Percentiles rank a stretch among this genome's conserved stretches.
Conservation (phyloP, 2,888 invertebrate species). For the Dermolepida albohirtum region DNA sequence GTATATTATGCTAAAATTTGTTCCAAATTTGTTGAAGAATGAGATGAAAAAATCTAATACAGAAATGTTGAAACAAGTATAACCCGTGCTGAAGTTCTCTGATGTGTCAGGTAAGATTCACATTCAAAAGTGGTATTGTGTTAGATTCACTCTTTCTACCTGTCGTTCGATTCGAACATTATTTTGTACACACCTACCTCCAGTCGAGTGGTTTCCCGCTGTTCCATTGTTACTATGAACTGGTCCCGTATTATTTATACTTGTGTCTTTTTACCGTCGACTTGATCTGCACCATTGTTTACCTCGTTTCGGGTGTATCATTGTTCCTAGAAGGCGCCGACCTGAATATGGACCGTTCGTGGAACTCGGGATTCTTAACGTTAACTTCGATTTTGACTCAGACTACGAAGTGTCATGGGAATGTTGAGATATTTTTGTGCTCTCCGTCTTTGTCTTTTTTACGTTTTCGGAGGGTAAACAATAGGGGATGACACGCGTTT, state of each 20-base stretch:
- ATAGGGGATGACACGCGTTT: slow-evolving; percentile 36
- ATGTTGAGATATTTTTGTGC: slow-evolving; percentile 24
- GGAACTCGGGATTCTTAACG: slow-evolving; percentile 36
- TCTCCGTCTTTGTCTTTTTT: slow-evolving; percentile 18
- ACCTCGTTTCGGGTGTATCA: slow-evolving; percentile 52
- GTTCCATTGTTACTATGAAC: slow-evolving; percentile 54
- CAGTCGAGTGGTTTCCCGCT: slow-evolving; percentile 57
- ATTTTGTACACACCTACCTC: slow-evolving; percentile 43
- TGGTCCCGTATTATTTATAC: slow-evolving; percentile 54
- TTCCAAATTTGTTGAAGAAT: too few species aligned
- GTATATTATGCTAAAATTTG: too few species aligned
- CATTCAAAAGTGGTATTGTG: slow-evolving; percentile 26
- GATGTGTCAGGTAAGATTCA: slow-evolving; percentile 25
- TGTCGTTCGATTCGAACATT: slow-evolving; percentile 37
- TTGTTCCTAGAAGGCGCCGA: slow-evolving; percentile 57
- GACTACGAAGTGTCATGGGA: slow-evolving; percentile 30
- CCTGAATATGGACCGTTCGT: slow-evolving; percentile 47
- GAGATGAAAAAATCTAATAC: too few species aligned
- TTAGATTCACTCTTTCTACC: slow-evolving; percentile 36
- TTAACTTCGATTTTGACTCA: slow-evolving; percentile 34
- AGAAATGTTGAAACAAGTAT: slow-evolving; percentile 21
- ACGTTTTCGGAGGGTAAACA: slow-evolving; percentile 19
- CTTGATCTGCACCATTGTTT: slow-evolving; percentile 56
- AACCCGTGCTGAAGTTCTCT: slow-evolving; percentile 14
- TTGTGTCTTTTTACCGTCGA: slow-evolving; percentile 57